Evolutionary conservation across 2,888 invertebrate genomes (phyloP).

Genomic region (Allygus modestus): DNA sequence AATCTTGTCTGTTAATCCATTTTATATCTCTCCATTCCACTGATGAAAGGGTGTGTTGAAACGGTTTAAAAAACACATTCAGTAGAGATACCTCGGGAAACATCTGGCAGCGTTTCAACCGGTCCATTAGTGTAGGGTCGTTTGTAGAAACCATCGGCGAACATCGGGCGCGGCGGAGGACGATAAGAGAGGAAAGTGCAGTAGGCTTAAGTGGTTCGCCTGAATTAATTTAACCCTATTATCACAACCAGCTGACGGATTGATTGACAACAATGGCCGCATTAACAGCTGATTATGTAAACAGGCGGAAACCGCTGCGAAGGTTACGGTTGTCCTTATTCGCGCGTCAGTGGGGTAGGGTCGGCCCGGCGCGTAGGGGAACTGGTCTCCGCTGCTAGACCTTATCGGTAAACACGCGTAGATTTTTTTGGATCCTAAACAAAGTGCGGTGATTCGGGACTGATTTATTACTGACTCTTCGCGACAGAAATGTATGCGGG

Average conservation of each 20-base stretch:
- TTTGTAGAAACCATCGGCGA: too few species aligned
- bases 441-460: neutral
- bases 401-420: slow-evolving; percentile 6
- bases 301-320: neutral
- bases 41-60: neutral
- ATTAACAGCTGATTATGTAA: slow-evolving; percentile 29
- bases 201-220: slow-evolving; percentile 6
- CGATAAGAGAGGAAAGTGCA: neutral
- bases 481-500: neutral
- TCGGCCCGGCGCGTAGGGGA: neutral
- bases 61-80: neutral
- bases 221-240: neutral
- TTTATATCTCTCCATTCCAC: too few species aligned
- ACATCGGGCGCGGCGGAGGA: neutral
- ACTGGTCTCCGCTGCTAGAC: neutral
- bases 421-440: slow-evolving; percentile 26
- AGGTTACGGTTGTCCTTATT: neutral
- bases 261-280: slow-evolving; percentile 4
- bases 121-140: neutral
- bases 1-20: too few species aligned
- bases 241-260: neutral
- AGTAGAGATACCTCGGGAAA: neutral
- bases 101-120: neutral
- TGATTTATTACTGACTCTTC: neutral
- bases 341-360: neutral